Evolutionary conservation across 2,888 invertebrate species (phyloP).

Genomic region (Anagyrus pseudococci): DNA sequence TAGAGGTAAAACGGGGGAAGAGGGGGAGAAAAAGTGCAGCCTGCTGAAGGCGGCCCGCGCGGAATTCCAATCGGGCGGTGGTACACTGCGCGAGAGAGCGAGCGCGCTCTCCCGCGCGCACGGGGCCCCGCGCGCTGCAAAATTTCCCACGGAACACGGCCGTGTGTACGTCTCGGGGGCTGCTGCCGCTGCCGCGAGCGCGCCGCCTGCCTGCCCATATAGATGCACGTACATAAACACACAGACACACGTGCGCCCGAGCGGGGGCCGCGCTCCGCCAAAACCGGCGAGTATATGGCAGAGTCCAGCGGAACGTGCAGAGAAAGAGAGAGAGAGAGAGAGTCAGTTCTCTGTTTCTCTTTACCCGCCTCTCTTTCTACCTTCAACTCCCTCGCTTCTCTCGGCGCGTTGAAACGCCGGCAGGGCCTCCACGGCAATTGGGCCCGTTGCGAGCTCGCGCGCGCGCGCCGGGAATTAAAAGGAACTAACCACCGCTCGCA

Average conservation of each 20-base stretch:
- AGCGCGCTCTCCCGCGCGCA: not conserved
- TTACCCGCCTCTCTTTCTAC: too few relatives aligned
- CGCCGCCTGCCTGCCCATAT: not conserved
- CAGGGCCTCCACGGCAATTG: too few relatives aligned
- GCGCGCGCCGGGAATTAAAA: constrained; percentile 28
- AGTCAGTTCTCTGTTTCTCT: too few relatives aligned
- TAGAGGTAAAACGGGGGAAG: not conserved
- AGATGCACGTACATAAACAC: not conserved
- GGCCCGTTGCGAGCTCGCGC: too few relatives aligned
- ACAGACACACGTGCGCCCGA: not conserved
- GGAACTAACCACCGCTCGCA: constrained; percentile 30
- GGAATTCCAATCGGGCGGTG: constrained; percentile 22
- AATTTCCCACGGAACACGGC: constrained; percentile 32
- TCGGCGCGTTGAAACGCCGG: too few relatives aligned
- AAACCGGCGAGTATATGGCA: too few relatives aligned
- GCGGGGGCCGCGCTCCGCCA: too few relatives aligned
- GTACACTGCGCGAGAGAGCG: not conserved
- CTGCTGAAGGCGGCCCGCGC: not conserved
- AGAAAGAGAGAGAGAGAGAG: too few relatives aligned
- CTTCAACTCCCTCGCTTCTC: too few relatives aligned
- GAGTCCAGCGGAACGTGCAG: too few relatives aligned
- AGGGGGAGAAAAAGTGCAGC: constrained; percentile 11
- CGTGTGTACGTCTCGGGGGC: not conserved
- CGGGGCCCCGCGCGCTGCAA: constrained; percentile 1
- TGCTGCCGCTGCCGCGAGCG: not conserved